Conservation (phyloP, 2,888 invertebrate species). For the Hymenopus coronatus region DNA sequence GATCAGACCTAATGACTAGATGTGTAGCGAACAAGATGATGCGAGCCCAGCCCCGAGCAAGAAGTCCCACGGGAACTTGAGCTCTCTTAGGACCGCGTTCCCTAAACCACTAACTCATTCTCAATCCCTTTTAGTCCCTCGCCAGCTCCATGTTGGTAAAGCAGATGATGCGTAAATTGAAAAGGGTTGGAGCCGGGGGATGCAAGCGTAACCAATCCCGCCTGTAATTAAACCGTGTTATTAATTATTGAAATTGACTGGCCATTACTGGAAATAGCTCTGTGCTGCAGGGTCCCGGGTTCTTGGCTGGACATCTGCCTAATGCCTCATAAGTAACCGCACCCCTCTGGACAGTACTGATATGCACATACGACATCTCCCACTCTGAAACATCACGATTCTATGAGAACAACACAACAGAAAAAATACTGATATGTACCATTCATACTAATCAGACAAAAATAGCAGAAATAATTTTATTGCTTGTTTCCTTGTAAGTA, state of each 20-base stretch:
- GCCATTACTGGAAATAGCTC: neutral
- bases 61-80: neutral
- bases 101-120: neutral
- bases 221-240: neutral
- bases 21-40: neutral
- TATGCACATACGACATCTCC: no score
- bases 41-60: neutral
- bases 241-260: neutral
- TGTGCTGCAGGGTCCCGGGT: neutral
- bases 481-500: no score
- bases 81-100: neutral
- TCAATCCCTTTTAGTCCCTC: neutral
- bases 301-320: neutral
- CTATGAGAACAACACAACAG: no score
- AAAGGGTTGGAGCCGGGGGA: neutral
- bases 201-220: neutral
- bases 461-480: no score
- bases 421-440: no score
- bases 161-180: neutral
- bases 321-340: neutral
- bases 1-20: neutral
- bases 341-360: no score
- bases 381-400: no score
- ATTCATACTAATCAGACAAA: no score
- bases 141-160: neutral